These are phyloP conservation scores for Acropora tenuis DNA, from an alignment of 64 coral and sea anemone species.

Conservation along the genomic window DNA sequence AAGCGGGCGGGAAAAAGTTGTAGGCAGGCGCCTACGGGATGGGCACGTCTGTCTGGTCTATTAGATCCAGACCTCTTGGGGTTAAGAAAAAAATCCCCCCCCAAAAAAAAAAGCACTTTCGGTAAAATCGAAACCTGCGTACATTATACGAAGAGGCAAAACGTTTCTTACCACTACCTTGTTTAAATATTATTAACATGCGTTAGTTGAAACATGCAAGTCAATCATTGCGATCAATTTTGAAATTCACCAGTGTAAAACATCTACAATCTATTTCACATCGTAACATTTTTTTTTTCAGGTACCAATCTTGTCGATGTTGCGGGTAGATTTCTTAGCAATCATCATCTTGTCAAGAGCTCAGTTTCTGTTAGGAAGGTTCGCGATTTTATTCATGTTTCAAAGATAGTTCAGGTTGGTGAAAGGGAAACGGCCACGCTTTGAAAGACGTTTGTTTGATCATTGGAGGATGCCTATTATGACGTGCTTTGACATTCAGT, in stretches of 20 bases:
- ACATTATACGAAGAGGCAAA: background rate
- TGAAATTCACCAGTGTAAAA: background rate
- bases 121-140: background rate
- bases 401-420: background rate
- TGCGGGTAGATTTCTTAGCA: background rate
- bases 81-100: too few species aligned
- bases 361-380: background rate
- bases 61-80: background rate
- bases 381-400: background rate
- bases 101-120: background rate
- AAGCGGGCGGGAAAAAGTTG: too few species aligned
- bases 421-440: background rate
- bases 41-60: background rate
- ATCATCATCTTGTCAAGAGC: background rate
- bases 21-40: too few species aligned
- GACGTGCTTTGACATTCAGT: too few species aligned
- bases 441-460: background rate
- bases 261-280: constrained; percentile 10
- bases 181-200: constrained; percentile 56
- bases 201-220: constrained; percentile 40
- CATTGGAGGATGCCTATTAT: too few species aligned
- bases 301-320: background rate
- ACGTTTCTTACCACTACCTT: background rate
- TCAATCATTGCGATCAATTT: constrained; percentile 8
- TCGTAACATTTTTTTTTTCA: background rate